Base-by-base conservation (phyloP, 1,140 invertebrate species). In the Bombus confusus region DNA sequence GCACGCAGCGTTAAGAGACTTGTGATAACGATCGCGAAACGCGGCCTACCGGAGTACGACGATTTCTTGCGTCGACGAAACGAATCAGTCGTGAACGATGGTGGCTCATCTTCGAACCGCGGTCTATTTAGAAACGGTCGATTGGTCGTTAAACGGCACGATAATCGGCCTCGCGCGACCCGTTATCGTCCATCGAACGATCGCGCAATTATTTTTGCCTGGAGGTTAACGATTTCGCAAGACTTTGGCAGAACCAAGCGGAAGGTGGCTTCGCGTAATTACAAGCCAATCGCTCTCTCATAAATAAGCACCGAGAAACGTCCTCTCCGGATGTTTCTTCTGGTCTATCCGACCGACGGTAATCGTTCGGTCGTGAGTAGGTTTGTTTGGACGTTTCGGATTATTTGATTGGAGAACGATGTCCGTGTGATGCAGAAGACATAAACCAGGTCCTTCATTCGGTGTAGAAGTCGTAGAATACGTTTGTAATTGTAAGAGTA, bases 251-350 rank as follows among this genome's bases (percentile, higher is more conserved):
- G n/a, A 66, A 66, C 12, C 59, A 86, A 78, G 66, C 83, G 89
- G 90, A 91, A 89, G 87, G 84, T 87, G 89, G 88, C 81, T 87
- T 89, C 87, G 41, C 72, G 59, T 76, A 83, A 83, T 83, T 83
- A 66, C 59, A 34, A 39, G 57, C 31, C 71, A 39, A 95, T 94
- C 91, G 31, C 92, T 92, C 92, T 91, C 88, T 92, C 92, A 92
- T 94, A 94, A 94, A 94, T 95, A 94, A 93, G 87, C 59, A 77
- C 57, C 3, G 34, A 34, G 66, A 37, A 22, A 15, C 37, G 5
- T 73, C 28, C 18, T 41, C 39, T 41, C 25, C 18, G 59, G 59
- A n/a, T 10, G 59, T n/a, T n/a, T 62, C 47, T 62, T 62, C 10
- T 62, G 28, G 28, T 62, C 28, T 62, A n/a, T 62, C 59, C 59